Conservation (phyloP, 2,113 vertebrate genomes). For the Sinocyclocheilus grahami region DNA sequence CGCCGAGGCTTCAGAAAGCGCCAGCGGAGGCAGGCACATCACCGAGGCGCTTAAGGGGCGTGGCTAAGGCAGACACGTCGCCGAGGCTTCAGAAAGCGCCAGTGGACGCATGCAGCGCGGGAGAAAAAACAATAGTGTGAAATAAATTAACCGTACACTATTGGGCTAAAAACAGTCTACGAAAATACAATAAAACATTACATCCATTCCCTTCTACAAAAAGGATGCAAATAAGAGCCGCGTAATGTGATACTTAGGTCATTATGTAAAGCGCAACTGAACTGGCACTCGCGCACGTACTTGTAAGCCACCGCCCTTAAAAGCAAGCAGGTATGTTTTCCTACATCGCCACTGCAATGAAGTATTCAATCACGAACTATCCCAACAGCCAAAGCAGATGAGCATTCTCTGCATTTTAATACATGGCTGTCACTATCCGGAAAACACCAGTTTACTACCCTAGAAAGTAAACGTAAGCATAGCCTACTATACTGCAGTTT, state of each 20-base stretch:
- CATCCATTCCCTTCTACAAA: not conserved
- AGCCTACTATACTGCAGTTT: not conserved
- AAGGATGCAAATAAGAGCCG: not conserved
- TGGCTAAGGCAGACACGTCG: conserved; percentile 71
- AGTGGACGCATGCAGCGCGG: conserved; percentile 29
- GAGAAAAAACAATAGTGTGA: conserved; percentile 9
- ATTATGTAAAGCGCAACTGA: conserved; percentile 68
- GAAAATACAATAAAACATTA: not conserved
- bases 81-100: conserved; percentile 56
- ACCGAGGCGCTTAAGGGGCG: conserved; percentile 57
- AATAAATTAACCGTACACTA: not conserved
- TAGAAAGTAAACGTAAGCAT: not conserved
- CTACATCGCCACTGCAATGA: not conserved
- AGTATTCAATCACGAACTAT: not conserved
- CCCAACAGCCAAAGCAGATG: not conserved
- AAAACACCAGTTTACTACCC: not conserved
- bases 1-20: conserved; percentile 64
- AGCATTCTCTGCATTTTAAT: not conserved
- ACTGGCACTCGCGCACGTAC: conserved; percentile 58
- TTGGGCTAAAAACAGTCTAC: not conserved
- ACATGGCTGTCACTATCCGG: not conserved
- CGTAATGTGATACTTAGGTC: conserved; percentile 68
- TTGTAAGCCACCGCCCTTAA: conserved; percentile 75
- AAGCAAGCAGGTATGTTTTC: conserved; percentile 26
- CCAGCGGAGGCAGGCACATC: conserved; percentile 40